A percentile compares a stretch with the other conserved stretches of the same genome.
phyloP scores from a whole-genome alignment of 2,113 vertebrate genomes.

The Dendrocopos noguchii region DNA sequence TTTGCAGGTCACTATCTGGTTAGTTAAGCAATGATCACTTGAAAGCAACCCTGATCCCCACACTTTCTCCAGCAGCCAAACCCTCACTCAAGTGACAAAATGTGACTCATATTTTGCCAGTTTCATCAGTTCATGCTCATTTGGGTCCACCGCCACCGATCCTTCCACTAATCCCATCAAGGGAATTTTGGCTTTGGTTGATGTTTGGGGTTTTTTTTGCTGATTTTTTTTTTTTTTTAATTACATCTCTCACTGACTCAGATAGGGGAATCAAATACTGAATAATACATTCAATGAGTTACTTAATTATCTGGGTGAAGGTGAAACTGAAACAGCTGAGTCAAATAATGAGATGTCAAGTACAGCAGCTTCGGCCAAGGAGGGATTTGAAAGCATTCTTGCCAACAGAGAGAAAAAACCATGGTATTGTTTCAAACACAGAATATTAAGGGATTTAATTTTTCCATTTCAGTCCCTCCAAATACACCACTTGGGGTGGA shows the following conservation, averaged over 20 bases:
- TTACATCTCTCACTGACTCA: conserved; percentile 41
- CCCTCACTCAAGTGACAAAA: neutral
- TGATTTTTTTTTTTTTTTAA: neutral
- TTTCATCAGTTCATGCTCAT: neutral
- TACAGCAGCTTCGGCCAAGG: conserved; percentile 47
- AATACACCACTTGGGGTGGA: neutral
- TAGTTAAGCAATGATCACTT: neutral
- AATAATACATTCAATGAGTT: conserved; percentile 76
- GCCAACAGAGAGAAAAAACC: conserved; percentile 56
- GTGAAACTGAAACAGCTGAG: conserved; percentile 75
- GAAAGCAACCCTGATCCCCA: neutral
- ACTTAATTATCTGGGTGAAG: conserved; percentile 80
- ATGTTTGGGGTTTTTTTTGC: neutral
- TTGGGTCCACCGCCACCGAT: neutral
- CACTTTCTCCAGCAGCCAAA: neutral
- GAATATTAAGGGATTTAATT: conserved; percentile 58
- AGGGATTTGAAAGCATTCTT: conserved; percentile 64
- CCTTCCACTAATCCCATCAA: conserved; percentile 26
- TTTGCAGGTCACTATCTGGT: neutral
- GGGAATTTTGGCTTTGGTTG: neutral
- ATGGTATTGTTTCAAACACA: conserved; percentile 57
- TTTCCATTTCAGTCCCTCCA: conserved; percentile 46
- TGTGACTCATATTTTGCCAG: neutral
- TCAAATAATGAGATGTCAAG: conserved; percentile 77
- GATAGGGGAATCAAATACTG: conserved; percentile 59